phyloP scores from a whole-genome alignment of 2,113 vertebrate species.

The Ceratotherium simum region DNA sequence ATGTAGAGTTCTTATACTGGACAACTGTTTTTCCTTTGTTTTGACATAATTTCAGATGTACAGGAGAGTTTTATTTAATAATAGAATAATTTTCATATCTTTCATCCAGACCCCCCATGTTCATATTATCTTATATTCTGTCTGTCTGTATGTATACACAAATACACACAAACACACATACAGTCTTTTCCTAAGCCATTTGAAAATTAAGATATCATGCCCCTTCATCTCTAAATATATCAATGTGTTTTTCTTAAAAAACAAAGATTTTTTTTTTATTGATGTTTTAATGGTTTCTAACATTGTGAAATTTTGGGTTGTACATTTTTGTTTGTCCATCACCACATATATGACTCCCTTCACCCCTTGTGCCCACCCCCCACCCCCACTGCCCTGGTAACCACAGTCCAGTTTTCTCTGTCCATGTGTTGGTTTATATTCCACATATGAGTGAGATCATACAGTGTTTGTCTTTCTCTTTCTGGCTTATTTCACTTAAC shows the following conservation, averaged over 20 bases:
- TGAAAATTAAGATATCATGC: not conserved
- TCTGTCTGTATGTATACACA: not conserved
- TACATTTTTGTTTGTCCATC: no score
- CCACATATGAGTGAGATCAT: no score
- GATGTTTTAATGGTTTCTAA: no score
- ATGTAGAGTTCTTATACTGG: not conserved
- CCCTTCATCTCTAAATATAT: not conserved
- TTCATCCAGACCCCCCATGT: not conserved
- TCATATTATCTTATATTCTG: not conserved
- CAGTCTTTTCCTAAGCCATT: not conserved
- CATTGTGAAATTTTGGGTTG: no score
- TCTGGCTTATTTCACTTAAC: no score
- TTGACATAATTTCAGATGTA: not conserved
- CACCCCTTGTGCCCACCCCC: no score
- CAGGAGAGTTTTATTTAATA: not conserved
- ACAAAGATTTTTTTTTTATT: not conserved
- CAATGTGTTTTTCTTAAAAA: not conserved
- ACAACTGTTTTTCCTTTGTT: not conserved
- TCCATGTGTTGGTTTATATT: no score
- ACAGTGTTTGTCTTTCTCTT: no score
- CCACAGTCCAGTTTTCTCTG: no score
- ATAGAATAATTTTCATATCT: not conserved
- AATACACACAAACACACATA: rapidly evolving
- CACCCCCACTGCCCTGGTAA: no score
- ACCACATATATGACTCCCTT: no score